Percentiles rank a stretch among this genome's conserved stretches.
Conservation (phyloP, 1,140 invertebrate species). For the Sweltsa coloradensis region DNA sequence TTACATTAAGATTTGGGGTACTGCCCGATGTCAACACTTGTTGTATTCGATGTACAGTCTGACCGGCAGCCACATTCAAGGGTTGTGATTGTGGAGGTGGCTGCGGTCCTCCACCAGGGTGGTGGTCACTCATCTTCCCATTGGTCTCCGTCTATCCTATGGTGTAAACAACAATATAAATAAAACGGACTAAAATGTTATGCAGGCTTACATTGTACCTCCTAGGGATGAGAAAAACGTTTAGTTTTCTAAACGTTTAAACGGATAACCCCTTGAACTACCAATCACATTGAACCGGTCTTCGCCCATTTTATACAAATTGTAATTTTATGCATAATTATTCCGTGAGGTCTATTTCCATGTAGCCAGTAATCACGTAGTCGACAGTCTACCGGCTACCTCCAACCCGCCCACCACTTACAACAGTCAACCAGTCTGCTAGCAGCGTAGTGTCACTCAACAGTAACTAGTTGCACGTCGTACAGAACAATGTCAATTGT, state of each 20-base stretch:
- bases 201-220: neutral
- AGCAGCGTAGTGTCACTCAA: no score
- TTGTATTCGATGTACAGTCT: constrained; percentile 33
- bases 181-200: neutral
- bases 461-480: no score
- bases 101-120: constrained; percentile 14
- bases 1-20: constrained; percentile 30
- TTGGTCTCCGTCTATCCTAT: neutral
- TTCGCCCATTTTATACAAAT: no score
- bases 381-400: no score
- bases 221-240: neutral
- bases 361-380: no score
- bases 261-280: no score
- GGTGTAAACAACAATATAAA: neutral
- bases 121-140: constrained; percentile 34
- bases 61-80: constrained; percentile 25
- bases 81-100: constrained; percentile 6
- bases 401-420: no score
- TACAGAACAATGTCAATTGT: no score
- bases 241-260: neutral
- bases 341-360: no score
- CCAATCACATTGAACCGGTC: no score
- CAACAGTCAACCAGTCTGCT: no score
- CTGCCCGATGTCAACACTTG: constrained; percentile 31
- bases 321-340: no score